Percentiles rank a stretch among this genome's conserved stretches.
Evolutionary conservation across 2,797 vertebrate species (phyloP).

Genomic region (Heterohyrax brucei): DNA sequence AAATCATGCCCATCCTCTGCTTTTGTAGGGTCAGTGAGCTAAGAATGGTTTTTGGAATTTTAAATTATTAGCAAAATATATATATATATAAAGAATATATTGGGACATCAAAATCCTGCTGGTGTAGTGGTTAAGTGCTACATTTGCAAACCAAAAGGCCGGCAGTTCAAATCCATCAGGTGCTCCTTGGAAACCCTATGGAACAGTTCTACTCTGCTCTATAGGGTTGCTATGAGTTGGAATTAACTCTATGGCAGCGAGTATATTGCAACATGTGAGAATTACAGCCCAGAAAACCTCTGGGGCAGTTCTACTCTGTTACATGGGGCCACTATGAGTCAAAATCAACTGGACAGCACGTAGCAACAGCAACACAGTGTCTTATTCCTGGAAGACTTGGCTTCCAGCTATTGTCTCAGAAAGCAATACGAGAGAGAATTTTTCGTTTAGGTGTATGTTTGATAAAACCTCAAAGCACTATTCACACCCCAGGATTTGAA

Average conservation of each 20-base stretch:
- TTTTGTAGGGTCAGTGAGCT: neutral
- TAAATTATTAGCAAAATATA: neutral
- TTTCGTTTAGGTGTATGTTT: neutral
- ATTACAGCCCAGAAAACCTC: neutral
- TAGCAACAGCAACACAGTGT: neutral
- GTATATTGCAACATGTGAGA: too few species aligned
- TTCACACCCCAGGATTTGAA: neutral
- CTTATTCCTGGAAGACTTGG: neutral
- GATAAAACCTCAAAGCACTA: neutral
- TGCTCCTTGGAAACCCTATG: too few species aligned
- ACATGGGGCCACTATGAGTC: neutral
- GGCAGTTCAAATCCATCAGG: too few species aligned
- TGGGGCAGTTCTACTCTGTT: neutral
- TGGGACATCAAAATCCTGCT: neutral
- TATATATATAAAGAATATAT: neutral
- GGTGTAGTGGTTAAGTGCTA: too few species aligned
- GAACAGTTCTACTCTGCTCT: too few species aligned
- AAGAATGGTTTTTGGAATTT: constrained; percentile 40
- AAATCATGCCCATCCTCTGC: neutral
- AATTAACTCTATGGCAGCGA: too few species aligned
- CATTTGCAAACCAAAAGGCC: too few species aligned
- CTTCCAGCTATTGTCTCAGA: constrained; percentile 4
- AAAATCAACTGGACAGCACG: neutral
- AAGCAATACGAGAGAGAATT: neutral
- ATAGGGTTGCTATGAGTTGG: too few species aligned